Evolutionary conservation across 2,113 vertebrate species (phyloP).

Genomic region (Jaculus jaculus): DNA sequence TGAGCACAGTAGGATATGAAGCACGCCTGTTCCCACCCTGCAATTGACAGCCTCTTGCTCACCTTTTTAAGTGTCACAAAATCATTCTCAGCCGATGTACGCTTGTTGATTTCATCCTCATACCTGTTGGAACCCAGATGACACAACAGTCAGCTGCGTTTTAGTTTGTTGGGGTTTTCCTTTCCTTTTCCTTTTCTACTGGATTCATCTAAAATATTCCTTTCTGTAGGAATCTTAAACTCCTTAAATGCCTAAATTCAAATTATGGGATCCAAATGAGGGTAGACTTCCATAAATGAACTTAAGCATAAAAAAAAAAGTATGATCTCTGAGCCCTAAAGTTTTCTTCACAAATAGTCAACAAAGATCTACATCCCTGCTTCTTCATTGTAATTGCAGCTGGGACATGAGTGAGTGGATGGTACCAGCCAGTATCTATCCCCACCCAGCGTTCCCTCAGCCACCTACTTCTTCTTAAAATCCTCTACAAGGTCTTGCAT

Average conservation of each 20-base stretch:
- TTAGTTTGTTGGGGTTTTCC: neutral
- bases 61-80: conserved; percentile 94
- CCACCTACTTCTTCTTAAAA: conserved; percentile 89
- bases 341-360: neutral
- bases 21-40: no score
- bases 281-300: neutral
- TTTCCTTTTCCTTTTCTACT: neutral
- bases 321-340: neutral
- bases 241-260: neutral
- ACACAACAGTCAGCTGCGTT: neutral
- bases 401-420: neutral
- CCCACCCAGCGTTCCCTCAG: neutral
- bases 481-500: conserved; percentile 92
- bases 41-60: neutral
- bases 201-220: neutral
- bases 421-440: neutral
- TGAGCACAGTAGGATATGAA: neutral
- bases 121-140: conserved; percentile 81
- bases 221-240: neutral
- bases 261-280: neutral
- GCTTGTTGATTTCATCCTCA: conserved; percentile 92
- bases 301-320: neutral
- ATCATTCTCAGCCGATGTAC: conserved; percentile 88
- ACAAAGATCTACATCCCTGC: neutral
- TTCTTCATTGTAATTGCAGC: neutral